phyloP scores from a whole-genome alignment of 2,113 vertebrate species.

The Otocyon megalotis region DNA sequence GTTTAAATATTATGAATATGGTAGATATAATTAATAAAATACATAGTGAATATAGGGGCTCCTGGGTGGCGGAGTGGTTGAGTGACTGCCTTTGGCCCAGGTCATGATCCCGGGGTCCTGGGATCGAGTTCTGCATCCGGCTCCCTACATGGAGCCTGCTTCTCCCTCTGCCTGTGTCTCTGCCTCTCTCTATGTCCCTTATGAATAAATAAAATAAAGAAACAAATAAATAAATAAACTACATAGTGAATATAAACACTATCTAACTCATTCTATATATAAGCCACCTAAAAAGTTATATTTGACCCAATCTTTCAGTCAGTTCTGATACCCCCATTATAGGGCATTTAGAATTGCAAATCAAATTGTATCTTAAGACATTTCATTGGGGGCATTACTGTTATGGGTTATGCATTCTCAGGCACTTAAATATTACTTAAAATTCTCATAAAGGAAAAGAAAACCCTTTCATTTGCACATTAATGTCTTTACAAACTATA shows the following conservation, averaged over 20 bases:
- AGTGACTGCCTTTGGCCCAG: too few species aligned
- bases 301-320: not conserved
- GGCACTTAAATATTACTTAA: not conserved
- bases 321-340: not conserved
- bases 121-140: too few species aligned
- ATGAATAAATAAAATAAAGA: too few species aligned
- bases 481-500: not conserved
- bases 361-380: not conserved
- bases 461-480: not conserved
- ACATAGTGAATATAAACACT: not conserved
- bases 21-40: not conserved
- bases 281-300: not conserved
- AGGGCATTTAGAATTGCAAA: slow-evolving; percentile 1
- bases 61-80: too few species aligned
- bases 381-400: not conserved
- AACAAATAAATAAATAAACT: too few species aligned
- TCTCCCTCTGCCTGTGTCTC: too few species aligned
- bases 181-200: too few species aligned
- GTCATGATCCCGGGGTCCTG: too few species aligned
- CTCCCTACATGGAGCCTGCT: too few species aligned
- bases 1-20: not conserved
- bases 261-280: not conserved
- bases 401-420: not conserved
- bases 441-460: not conserved
- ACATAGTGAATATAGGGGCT: not conserved